Base-by-base conservation (phyloP, 2,797 vertebrate species). In the Tenualosa thibaudeaui region DNA sequence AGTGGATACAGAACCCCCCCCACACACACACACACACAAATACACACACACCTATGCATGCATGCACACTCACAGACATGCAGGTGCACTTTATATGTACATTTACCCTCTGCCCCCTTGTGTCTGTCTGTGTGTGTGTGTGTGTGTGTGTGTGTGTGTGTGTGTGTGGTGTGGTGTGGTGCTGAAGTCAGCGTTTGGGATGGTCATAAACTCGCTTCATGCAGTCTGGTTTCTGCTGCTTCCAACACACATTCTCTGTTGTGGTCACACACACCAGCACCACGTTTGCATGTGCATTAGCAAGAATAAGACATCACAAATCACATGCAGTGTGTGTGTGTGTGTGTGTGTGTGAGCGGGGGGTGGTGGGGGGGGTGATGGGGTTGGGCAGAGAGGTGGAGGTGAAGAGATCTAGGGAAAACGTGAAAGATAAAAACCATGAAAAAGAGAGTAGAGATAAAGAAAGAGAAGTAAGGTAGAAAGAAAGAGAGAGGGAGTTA, bases 391-490 rank as follows among this genome's bases (percentile, higher is more conserved):
- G 2, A 2, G 6, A 3, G 3, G 46, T 46, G 46, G 24, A 65
- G n/a, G 24, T 2, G n/a, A n/a, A 65, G 8, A 58, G 56, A 1
- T 31, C 0, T 0, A 58, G 56, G 19, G 56, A 58, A 17, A 56
- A 3, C 10, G 53, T 0, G 15, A 51, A 13, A 51, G 81, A 83
- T 85, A 88, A 88, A 85, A 86, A 62, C 81, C 50, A 85, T 85
- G 86, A 50, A 5, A 49, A 50, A 26, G 83, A 86, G 62, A 84
- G 60, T 10, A 51, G 50, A n/a, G 81, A 43, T 84, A 83, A 19
- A 51, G 9, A 51, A 7, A 51, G 9, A 10, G 12, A 9, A 10
- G 12, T 13, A 51, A 13, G 9, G 9, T 10, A 8, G 12, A 9
- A 13, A 51, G 50, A 9, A 51, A 10, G 12, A 10, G 12, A 2